These are phyloP conservation scores for Aegithalos caudatus DNA, from an alignment of 2,113 vertebrate genomes.

Conservation along the genomic window DNA sequence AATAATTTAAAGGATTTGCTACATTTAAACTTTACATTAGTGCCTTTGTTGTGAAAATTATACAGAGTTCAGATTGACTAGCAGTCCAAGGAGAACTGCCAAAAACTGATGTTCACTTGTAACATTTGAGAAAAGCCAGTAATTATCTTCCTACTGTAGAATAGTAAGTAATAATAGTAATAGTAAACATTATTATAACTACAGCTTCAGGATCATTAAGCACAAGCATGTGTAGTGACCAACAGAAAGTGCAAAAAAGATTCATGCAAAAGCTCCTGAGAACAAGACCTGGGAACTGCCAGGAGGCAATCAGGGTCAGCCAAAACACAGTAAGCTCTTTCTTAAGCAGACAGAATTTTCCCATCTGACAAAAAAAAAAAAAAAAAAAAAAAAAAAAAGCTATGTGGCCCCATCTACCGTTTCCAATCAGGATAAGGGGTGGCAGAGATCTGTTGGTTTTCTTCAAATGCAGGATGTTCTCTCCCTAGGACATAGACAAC, in stretches of 20 bases:
- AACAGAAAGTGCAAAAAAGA: background rate
- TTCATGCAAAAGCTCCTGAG: background rate
- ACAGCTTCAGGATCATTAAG: conserved; percentile 7
- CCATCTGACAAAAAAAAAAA: background rate
- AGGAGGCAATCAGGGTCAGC: background rate
- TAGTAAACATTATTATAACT: background rate
- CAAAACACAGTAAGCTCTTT: background rate
- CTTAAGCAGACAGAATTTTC: background rate
- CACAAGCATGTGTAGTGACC: background rate
- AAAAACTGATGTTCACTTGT: background rate
- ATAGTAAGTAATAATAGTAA: background rate
- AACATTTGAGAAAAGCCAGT: background rate
- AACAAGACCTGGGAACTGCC: background rate
- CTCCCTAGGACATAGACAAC: background rate
- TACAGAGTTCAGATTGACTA: background rate
- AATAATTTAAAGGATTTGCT: background rate
- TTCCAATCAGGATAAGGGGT: background rate
- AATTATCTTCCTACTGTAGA: background rate
- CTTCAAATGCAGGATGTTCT: background rate
- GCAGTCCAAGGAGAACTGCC: background rate
- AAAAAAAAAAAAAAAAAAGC: background rate
- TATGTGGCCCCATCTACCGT: background rate
- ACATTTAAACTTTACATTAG: background rate
- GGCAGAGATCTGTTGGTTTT: background rate
- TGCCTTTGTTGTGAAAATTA: background rate